Percentiles rank a stretch among this genome's conserved stretches.
These are phyloP conservation scores for Pithys albifrons DNA, from an alignment of 2,113 vertebrate species.

Conservation along the genomic window DNA sequence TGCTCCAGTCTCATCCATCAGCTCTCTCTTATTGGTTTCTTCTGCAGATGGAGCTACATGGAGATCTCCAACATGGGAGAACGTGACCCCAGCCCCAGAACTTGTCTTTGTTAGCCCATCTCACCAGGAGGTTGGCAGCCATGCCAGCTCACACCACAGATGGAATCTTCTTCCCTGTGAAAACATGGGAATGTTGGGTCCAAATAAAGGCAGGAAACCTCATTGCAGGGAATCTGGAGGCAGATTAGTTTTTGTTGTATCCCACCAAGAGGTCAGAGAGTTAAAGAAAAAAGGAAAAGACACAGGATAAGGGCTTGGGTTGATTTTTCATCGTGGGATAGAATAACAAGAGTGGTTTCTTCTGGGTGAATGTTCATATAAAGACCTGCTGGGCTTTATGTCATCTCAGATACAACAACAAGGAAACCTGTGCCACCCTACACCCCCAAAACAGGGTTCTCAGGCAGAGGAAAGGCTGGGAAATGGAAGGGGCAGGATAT, in stretches of 20 bases:
- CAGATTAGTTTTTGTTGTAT: neutral
- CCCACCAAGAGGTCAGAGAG: neutral
- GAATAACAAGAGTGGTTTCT: neutral
- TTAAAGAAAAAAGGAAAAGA: neutral
- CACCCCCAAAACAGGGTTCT: neutral
- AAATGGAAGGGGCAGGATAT: neutral
- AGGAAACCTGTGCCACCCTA: neutral
- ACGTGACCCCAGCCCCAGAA: neutral
- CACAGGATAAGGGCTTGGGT: neutral
- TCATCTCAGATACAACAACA: neutral
- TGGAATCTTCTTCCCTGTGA: neutral
- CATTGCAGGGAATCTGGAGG: neutral
- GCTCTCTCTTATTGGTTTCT: neutral
- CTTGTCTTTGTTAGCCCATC: neutral
- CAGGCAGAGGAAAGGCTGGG: neutral
- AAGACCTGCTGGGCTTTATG: neutral
- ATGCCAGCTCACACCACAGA: neutral
- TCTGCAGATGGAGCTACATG: neutral
- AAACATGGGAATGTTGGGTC: neutral
- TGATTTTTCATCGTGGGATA: neutral
- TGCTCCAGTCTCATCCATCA: neutral
- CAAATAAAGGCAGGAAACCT: neutral
- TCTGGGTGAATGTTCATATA: neutral
- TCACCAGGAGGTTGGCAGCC: neutral
- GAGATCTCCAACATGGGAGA: neutral